Conservation (phyloP, 35 echinoderm and acorn worm genomes). For the Hemicentrotus pulcherrimus region DNA sequence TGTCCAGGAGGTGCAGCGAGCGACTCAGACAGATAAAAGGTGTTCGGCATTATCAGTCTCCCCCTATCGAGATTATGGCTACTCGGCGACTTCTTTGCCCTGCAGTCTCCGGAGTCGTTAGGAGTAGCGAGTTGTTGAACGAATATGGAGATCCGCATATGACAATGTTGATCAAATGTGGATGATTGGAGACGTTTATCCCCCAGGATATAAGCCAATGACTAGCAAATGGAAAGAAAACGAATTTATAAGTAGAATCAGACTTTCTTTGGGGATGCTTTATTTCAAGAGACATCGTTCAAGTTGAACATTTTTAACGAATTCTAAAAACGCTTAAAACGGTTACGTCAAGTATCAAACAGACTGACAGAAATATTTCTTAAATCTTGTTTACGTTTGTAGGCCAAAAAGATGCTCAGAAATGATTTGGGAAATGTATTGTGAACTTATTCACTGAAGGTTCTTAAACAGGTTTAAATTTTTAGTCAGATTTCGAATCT, state of each 20-base stretch:
- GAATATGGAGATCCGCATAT: not conserved
- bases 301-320: too few species aligned
- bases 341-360: too few species aligned
- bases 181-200: not conserved
- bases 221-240: not conserved
- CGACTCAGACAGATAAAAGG: conserved; percentile 32
- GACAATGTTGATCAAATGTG: conserved; percentile 20
- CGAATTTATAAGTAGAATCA: not conserved
- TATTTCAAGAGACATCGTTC: not conserved
- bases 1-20: not conserved
- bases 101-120: not conserved
- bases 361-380: too few species aligned
- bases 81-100: not conserved
- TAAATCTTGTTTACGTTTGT: too few species aligned
- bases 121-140: conserved; percentile 13
- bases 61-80: not conserved
- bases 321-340: too few species aligned
- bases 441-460: too few species aligned
- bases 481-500: too few species aligned
- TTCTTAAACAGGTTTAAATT: too few species aligned
- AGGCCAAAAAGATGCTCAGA: too few species aligned
- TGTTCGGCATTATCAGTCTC: conserved; percentile 8
- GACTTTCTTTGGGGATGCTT: not conserved
- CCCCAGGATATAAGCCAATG: not conserved
- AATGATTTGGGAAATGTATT: too few species aligned